Conservation (phyloP, 2,113 vertebrate species). For the Pseudorasbora parva region DNA sequence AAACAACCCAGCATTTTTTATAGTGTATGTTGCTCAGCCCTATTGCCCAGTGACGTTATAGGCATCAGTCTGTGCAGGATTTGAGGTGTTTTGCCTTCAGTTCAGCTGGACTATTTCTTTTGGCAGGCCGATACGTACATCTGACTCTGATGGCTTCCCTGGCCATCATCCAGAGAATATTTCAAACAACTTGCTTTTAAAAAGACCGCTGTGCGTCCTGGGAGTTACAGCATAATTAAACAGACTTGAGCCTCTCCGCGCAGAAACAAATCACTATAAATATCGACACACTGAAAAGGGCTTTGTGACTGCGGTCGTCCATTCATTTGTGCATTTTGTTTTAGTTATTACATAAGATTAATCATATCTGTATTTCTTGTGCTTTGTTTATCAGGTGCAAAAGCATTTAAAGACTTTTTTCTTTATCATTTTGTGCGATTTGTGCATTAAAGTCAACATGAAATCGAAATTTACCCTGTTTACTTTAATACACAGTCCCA, state of each 20-base stretch:
- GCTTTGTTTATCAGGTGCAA: neutral
- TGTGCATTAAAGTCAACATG: neutral
- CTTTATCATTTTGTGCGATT: neutral
- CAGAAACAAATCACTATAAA: slow-evolving; percentile 49
- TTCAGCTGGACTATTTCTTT: slow-evolving; percentile 31
- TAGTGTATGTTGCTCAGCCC: too few relatives aligned
- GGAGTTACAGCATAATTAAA: slow-evolving; percentile 46
- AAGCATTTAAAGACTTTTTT: neutral
- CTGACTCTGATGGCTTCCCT: slow-evolving; percentile 52
- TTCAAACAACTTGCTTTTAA: slow-evolving; percentile 50
- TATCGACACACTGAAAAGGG: slow-evolving; percentile 43
- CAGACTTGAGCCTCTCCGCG: slow-evolving; percentile 31
- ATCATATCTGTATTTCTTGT: neutral
- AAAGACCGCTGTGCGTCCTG: slow-evolving; percentile 14
- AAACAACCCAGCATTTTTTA: too few relatives aligned
- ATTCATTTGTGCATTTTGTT: neutral
- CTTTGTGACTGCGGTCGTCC: slow-evolving; percentile 17
- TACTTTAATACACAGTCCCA: neutral
- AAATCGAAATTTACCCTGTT: neutral
- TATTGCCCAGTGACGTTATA: slow-evolving; percentile 1
- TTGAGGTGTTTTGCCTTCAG: slow-evolving; percentile 39
- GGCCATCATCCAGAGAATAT: slow-evolving; percentile 43
- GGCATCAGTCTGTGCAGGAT: slow-evolving; percentile 6
- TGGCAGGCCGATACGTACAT: slow-evolving; percentile 36
- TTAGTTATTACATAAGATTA: too few relatives aligned